Percentiles rank a stretch among this genome's conserved stretches.
Evolutionary conservation across 1,140 invertebrate genomes (phyloP).

Genomic region (Phymastichus coffea): DNA sequence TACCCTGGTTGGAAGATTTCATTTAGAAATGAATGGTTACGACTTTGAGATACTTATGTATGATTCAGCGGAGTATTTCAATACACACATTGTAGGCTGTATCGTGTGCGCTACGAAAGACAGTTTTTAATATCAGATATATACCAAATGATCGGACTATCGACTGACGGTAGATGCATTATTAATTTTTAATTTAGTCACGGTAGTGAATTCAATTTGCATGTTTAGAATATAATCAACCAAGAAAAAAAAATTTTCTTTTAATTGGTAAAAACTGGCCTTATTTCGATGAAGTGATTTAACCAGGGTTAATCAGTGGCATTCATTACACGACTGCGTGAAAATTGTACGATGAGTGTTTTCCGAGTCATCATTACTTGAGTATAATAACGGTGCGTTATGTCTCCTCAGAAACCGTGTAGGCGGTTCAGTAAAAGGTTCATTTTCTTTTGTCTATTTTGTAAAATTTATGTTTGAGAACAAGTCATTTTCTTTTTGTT

Average conservation of each 20-base stretch:
- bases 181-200: too few relatives aligned
- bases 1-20: conserved; percentile 6
- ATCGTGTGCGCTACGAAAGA: neutral
- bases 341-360: conserved; percentile 21
- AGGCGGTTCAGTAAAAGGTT: neutral
- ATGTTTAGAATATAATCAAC: too few relatives aligned
- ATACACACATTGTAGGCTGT: too few relatives aligned
- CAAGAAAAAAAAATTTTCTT: conserved; percentile 11
- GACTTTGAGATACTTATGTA: too few relatives aligned
- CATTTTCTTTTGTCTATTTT: conserved; percentile 14
- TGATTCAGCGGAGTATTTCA: too few relatives aligned
- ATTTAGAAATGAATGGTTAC: too few relatives aligned
- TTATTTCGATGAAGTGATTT: conserved; percentile 11
- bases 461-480: conserved; percentile 16
- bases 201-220: too few relatives aligned
- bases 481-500: conserved; percentile 33
- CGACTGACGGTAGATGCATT: too few relatives aligned
- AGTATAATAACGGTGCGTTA: conserved; percentile 8
- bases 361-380: conserved; percentile 21
- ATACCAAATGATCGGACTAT: too few relatives aligned
- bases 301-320: neutral
- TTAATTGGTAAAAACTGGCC: too few relatives aligned
- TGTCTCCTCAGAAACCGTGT: neutral
- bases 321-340: neutral
- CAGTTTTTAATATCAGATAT: too few relatives aligned